Conservation (phyloP, 1,140 invertebrate species). For the Sesamia nonagrioides region DNA sequence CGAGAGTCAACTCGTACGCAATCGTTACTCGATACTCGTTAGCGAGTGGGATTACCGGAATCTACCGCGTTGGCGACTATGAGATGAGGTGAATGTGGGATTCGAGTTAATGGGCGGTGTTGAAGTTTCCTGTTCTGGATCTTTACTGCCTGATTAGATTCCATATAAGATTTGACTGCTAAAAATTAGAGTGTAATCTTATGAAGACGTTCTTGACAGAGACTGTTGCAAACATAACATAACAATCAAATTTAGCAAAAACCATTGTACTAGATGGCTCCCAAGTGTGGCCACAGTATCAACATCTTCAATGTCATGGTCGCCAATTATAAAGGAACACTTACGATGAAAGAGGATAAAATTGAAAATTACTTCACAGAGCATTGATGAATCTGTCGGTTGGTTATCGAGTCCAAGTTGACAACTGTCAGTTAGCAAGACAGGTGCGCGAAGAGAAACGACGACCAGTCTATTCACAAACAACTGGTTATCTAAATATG, state of each 20-base stretch:
- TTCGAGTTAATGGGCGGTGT: slow-evolving; percentile 29
- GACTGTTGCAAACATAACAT: not conserved
- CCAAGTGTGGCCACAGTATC: not conserved
- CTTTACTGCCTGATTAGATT: not conserved
- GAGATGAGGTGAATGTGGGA: slow-evolving; percentile 20
- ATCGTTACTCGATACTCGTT: slow-evolving; percentile 46
- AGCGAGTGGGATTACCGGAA: slow-evolving; percentile 49
- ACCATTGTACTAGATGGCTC: too few species aligned
- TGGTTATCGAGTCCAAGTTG: slow-evolving; percentile 33
- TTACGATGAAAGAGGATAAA: slow-evolving; percentile 5
- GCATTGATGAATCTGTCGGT: slow-evolving; percentile 29
- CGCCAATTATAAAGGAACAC: not conserved
- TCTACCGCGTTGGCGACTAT: slow-evolving; percentile 45
- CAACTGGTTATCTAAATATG: slow-evolving; percentile 29
- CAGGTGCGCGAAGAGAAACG: slow-evolving; percentile 31
- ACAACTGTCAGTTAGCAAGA: slow-evolving; percentile 32
- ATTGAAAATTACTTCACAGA: slow-evolving; percentile 9
- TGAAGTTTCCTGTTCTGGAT: slow-evolving; percentile 30
- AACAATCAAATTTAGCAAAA: not conserved
- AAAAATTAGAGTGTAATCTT: not conserved
- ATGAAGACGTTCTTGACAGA: not conserved
- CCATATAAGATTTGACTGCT: not conserved
- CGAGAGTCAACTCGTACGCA: slow-evolving; percentile 51
- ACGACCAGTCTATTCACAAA: slow-evolving; percentile 30
- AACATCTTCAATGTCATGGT: not conserved